Evolutionary conservation across 1,140 invertebrate genomes (phyloP), one percentile per base, ranked within the genome.

Genomic region (Drosophila ananassae): DNA sequence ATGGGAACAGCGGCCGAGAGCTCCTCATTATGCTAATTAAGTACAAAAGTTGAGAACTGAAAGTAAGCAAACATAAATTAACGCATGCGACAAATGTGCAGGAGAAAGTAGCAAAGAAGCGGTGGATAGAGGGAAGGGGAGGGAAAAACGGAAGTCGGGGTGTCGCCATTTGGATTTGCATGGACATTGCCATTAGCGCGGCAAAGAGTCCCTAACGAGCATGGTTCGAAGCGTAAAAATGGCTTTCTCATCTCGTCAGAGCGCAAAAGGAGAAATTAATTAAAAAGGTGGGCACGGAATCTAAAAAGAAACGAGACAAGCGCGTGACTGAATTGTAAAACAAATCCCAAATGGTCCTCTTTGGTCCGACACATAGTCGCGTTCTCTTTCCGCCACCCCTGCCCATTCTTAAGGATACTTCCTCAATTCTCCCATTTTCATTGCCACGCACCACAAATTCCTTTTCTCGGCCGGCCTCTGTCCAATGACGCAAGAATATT

Each of bases 101-200:
- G 46, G 22, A 41, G 10, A 34, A 28, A 28, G 17, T 17, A 17
- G 17, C 17, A 17, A 17, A 17, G 17, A 17, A 17, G 17, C 25
- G 25, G 6, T 28, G 25, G 25, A 28, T 28, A 34, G 50, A 60
- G 66, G 60, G 48, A 54, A 46, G 37, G n/a, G 30, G 8, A 22
- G 4, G 24, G 12, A 6, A 7, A 9, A 6, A 21, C 82, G 78
- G 82, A 89, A 79, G 75, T 51, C 66, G 56, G 66, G 64, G 83
- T 87, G 82, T 78, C 67, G 69, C 82, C 82, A 87, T 82, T 89
- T 82, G 82, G 83, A 87, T 87, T 87, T 89, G 78, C 69, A 60
- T 78, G 61, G 69, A 28, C 59, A 73, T 79, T 59, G 58, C 47
- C 54, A 66, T 68, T 63, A 82, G 56, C 37, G 47, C 21, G 39